Evolutionary conservation across 2,797 vertebrate genomes (phyloP).

Genomic region (Pipistrellus pygmaeus): DNA sequence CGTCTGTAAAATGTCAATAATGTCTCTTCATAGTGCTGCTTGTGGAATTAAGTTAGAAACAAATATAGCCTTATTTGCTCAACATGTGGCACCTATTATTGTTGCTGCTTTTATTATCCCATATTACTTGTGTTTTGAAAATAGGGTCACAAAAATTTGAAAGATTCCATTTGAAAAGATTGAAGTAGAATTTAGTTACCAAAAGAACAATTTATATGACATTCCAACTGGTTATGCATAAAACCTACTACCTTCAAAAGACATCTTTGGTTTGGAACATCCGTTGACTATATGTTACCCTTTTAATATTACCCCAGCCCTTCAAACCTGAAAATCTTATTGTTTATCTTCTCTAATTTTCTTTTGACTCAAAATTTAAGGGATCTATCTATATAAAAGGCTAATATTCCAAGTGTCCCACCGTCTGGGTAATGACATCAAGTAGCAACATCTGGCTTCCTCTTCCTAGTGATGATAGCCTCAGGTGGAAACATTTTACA

Average conservation of each 20-base stretch:
- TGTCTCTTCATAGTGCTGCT: not conserved
- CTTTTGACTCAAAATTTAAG: slow-evolving; percentile 31
- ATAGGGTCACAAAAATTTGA: not conserved
- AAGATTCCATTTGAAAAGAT: not conserved
- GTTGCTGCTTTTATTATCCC: not conserved
- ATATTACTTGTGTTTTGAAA: slow-evolving; percentile 39
- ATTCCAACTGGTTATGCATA: not conserved
- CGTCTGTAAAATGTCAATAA: not conserved
- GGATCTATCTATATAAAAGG: not conserved
- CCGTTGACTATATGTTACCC: not conserved
- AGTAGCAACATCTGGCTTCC: too few relatives aligned
- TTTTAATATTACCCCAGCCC: not conserved
- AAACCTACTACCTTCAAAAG: slow-evolving; percentile 10
- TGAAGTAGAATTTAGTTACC: not conserved
- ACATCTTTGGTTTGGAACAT: not conserved
- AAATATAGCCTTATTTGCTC: not conserved
- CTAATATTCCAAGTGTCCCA: too few relatives aligned
- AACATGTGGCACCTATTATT: not conserved
- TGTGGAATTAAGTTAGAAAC: not conserved
- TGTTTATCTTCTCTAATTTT: slow-evolving; percentile 7
- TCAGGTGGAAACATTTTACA: too few relatives aligned
- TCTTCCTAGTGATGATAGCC: too few relatives aligned
- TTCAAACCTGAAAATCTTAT: not conserved
- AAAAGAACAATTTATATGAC: slow-evolving; percentile 11
- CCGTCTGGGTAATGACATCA: too few relatives aligned